Evolutionary conservation across 2,797 vertebrate genomes (phyloP), one percentile per base, ranked within the genome.

Genomic region (Stomatorhinus walkeri): DNA sequence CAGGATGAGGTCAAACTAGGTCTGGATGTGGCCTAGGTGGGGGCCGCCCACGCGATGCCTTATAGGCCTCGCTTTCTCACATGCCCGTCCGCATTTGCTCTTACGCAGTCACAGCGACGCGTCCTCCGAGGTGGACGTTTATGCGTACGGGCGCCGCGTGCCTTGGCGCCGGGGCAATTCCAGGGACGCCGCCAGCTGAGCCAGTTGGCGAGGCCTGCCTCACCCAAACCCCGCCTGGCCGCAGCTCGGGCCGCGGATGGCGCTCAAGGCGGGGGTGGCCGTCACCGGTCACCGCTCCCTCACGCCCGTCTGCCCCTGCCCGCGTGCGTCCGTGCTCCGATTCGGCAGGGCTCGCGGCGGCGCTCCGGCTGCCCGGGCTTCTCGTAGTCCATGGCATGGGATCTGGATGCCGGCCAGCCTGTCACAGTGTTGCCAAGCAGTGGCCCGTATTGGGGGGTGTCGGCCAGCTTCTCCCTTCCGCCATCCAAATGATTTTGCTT

Each of bases 381-480:
- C 32, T 32, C 22, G 24, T 48, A 85, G 22, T 22, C n/a, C 48
- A 19, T 28, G 32, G 52, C 51, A 36, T 28, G 24, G 85, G 28
- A 40, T 56, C 85, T 56, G 85, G 85, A 87, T 0, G 28, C 24
- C 14, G 1, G 85, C 85, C 85, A 87, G 85, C 24, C 85, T 40
- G 22, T 28, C 24, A 10, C n/a, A 1, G 85, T 12, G 19, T 14
- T 48, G 81, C 81, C 81, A 84, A 84, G 81, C 43, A 48, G n/a
- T 84, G 81, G 51, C 28, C 24, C 1, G 28, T 72, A 43, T 43
- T 90, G 91, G 89, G 91, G 89, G 95, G 96, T 95, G 94, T 96
- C 96, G 96, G 96, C 96, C 96, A 96, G 97, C 93, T 91, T 92
- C 92, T 92, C 90, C 89, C 48, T 88, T 90, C 85, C 92, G 32